Base-by-base conservation (phyloP, 2,797 vertebrate genomes). In the Coracias cyanogaster region DNA sequence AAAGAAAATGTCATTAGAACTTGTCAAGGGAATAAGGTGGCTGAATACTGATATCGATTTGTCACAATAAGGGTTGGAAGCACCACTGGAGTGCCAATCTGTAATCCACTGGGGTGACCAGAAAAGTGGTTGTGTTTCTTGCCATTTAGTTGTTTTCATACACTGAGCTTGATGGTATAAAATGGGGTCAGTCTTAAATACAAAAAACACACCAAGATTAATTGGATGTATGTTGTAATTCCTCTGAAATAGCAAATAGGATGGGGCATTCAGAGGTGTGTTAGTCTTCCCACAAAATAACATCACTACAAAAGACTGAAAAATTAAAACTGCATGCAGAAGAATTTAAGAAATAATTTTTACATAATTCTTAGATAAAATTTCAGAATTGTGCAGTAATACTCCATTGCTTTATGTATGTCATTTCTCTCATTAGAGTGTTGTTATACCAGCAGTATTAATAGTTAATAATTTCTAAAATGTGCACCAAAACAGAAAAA, bases 1-100 rank as follows among this genome's bases (percentile, higher is more conserved):
- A 84, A 82, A 96, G 87, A 94, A 96, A 96, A 94, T 96, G 94
- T 95, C 94, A 96, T 97, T 96, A 96, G 51, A 86, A 87, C 72
- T 94, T 94, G 91, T 96, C 95, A 84, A 49, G 72, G 84, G 89
- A 97, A 92, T 94, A 74, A 79, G 89, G 88, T 77, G 90, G 73
- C 74, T 89, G 93, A 92, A 89, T 77, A 66, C 45, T 61, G 61
- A 7, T 87, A 94, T 74, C 3, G 8, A 97, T 97, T 96, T 94
- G 86, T 97, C 96, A 95, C 83, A 90, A 43, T 71, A 66, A 97
- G 72, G 58, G 26, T 31, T 93, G 81, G 60, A 92, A 93, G 71
- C 71, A 93, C 72, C 64, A 45, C 64, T 73, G 67, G 79, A 93
- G 51, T 65, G 35, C n/a, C 76, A 89, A 96, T 93, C 65, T 66